Base-by-base conservation (phyloP, 2,888 invertebrate species). In the Morpho achilles region DNA sequence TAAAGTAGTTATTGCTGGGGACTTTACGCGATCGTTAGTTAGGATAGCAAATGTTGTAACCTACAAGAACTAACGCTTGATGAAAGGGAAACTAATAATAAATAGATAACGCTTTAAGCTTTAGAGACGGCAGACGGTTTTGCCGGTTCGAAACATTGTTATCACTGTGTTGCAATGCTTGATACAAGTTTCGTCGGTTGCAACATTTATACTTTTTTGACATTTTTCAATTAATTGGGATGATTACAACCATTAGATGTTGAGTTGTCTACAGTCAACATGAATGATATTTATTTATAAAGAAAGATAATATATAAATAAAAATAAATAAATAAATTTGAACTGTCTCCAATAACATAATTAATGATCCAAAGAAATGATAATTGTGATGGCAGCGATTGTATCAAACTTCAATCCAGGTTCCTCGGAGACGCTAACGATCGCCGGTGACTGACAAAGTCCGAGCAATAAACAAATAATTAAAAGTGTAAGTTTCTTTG, bases 1-100 rank as follows among this genome's bases (percentile, higher is more conserved):
- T 49, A 8, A 74, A 73, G 73, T 67, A 32, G 5, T 32, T 5
- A 64, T 69, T 65, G 67, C 63, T 69, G 65, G 67, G 46, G 39
- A 49, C 54, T 47, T 39, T 32, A 47, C 16, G 8, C 8, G 7
- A 22, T 54, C 44, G 45, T 45, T 10, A 7, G 32, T 52, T 23
- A 40, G 32, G 32, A 32, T 32, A 32, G 32, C 23, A 32, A 44
- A 47, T 22, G 40, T 53, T 47, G 41, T 44, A 22, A 47, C n/a
- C 40, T 7, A 53, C 7, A 40, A 16, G 16, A 10, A 6, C 39
- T 16, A 46, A 8, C 16, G 16, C 46, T 46, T 9, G 4, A 47
- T 10, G 9, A 16, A 45, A 8, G 2, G 0, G 8, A 16, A 52
- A n/a, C 7, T 16, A 7, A 22, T 10, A 22, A 8, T 43, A 42